Evolutionary conservation across 2,888 invertebrate species (phyloP).

Genomic region (Anthrax anthrax): DNA sequence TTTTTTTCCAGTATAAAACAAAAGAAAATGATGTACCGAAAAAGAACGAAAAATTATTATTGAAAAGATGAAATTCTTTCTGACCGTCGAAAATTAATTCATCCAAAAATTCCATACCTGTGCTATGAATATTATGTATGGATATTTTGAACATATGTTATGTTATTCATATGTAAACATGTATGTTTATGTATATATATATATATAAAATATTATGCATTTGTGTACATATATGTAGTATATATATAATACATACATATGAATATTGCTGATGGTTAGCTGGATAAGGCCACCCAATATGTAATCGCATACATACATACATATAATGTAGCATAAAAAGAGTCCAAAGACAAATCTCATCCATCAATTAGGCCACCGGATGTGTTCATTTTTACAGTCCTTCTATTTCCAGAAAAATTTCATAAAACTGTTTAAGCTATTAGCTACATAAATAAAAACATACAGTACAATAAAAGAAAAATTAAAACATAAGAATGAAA

Average conservation of each 20-base stretch:
- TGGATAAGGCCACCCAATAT: neutral
- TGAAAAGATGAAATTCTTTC: neutral
- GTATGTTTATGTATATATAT: too few relatives aligned
- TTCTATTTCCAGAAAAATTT: constrained; percentile 5
- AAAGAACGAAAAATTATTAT: neutral
- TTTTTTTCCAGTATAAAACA: neutral
- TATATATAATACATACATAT: too few relatives aligned
- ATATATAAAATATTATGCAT: too few relatives aligned
- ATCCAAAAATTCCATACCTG: neutral
- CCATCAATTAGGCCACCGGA: constrained; percentile 9
- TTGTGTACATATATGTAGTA: too few relatives aligned
- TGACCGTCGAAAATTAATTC: neutral
- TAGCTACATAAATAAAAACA: neutral
- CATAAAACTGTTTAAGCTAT: constrained; percentile 3
- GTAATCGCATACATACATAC: neutral
- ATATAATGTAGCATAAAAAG: neutral
- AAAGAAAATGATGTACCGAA: neutral
- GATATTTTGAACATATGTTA: too few relatives aligned
- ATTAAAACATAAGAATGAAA: too few relatives aligned
- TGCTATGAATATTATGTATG: too few relatives aligned
- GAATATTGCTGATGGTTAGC: neutral
- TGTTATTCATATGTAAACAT: too few relatives aligned
- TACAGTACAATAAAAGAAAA: too few relatives aligned
- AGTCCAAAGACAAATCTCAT: neutral
- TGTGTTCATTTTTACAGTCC: constrained; percentile 9